Evolutionary conservation across 2,797 vertebrate species (phyloP).

Genomic region (Aldrovandia affinis): DNA sequence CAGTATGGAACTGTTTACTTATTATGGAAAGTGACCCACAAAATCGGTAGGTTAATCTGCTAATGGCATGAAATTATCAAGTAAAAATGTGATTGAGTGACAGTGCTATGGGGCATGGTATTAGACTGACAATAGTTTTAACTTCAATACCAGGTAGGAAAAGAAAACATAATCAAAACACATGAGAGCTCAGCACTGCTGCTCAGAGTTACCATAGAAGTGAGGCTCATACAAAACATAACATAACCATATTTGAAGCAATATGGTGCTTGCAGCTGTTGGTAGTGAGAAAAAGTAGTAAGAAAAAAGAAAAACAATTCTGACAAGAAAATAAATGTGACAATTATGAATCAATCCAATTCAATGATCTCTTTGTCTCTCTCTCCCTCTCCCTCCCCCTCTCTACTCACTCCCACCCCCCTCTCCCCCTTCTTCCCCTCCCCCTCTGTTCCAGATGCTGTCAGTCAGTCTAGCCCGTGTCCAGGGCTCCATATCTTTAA

Average conservation of each 20-base stretch:
- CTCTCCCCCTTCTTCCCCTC: neutral
- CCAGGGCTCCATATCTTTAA: constrained; percentile 81
- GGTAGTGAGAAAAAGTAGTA: neutral
- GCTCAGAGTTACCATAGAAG: neutral
- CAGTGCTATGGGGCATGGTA: neutral
- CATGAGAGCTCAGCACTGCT: neutral
- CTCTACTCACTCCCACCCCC: neutral
- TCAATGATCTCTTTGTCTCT: constrained; percentile 55
- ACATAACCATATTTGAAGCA: neutral
- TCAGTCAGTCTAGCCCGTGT: constrained; percentile 77
- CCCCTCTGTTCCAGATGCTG: constrained; percentile 75
- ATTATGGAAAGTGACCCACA: constrained; percentile 15
- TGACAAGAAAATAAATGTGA: constrained; percentile 3
- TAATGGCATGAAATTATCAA: constrained; percentile 12
- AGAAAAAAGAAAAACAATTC: neutral
- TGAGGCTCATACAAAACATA: neutral
- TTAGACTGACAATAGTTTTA: constrained; percentile 8
- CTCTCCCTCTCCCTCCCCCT: constrained; percentile 53
- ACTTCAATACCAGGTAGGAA: neutral
- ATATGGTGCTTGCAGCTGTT: neutral
- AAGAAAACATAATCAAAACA: constrained; percentile 5
- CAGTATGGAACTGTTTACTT: neutral
- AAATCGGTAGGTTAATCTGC: neutral
- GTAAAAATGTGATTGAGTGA: constrained; percentile 11
- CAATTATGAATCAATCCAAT: constrained; percentile 42